Percentiles rank a stretch among this genome's conserved stretches.
phyloP scores from a whole-genome alignment of 2,888 invertebrate genomes.

The Ophonus ardosiacus region DNA sequence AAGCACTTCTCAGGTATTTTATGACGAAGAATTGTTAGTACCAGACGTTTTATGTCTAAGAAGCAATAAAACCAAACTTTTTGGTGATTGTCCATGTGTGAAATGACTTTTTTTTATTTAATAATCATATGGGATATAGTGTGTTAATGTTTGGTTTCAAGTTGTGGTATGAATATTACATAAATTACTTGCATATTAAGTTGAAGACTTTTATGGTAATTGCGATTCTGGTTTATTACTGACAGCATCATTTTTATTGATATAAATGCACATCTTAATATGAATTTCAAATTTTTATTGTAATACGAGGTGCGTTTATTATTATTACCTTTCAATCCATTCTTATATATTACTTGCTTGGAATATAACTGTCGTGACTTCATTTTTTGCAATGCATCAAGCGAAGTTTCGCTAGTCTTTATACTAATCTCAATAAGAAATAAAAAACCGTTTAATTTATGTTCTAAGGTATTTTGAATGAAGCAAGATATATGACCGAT shows the following conservation, averaged over 20 bases:
- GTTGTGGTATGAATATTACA: constrained; percentile 24
- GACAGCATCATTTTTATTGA: background rate
- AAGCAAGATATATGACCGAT: too few species aligned
- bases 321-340: background rate
- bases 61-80: constrained; percentile 28
- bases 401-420: too few species aligned
- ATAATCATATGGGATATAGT: background rate
- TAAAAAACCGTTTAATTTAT: too few species aligned
- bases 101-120: background rate
- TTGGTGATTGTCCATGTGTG: background rate
- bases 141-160: constrained; percentile 32
- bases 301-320: background rate
- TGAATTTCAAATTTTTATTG: background rate
- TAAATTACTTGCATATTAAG: constrained; percentile 17
- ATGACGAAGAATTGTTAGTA: background rate
- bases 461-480: too few species aligned
- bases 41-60: constrained; percentile 10
- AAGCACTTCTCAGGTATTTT: background rate
- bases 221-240: constrained; percentile 11
- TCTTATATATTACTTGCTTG: background rate
- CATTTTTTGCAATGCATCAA: too few species aligned
- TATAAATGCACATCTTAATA: background rate
- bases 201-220: constrained; percentile 30
- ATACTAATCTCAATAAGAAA: too few species aligned
- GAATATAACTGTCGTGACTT: too few species aligned